phyloP scores from a whole-genome alignment of 2,797 vertebrate genomes.

The Typhlichthys subterraneus region DNA sequence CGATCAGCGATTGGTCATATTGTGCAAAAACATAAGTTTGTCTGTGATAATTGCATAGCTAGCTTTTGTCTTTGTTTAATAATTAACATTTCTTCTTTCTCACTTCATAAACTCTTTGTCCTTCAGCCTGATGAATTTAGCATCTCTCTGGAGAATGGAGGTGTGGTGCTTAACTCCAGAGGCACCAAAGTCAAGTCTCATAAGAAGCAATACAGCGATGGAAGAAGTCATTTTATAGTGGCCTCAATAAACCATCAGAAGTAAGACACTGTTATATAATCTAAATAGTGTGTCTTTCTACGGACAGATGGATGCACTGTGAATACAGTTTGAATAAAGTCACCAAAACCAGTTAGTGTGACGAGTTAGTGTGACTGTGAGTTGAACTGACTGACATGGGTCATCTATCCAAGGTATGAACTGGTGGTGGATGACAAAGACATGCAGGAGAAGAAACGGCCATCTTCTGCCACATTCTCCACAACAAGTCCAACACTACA shows the following conservation, averaged over 20 bases:
- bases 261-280: conserved; percentile 64
- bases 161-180: conserved; percentile 84
- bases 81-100: too few relatives aligned
- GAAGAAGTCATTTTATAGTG: conserved; percentile 87
- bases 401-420: conserved; percentile 78
- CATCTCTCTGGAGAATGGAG: conserved; percentile 89
- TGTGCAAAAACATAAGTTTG: too few relatives aligned
- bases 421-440: conserved; percentile 89
- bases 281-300: not conserved
- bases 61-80: too few relatives aligned
- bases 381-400: not conserved
- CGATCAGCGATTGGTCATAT: too few relatives aligned
- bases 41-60: too few relatives aligned
- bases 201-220: conserved; percentile 87
- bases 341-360: too few relatives aligned
- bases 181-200: conserved; percentile 85
- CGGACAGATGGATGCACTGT: not conserved
- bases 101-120: not conserved
- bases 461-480: conserved; percentile 30
- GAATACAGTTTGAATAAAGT: too few relatives aligned
- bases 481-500: conserved; percentile 53
- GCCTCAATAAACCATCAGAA: conserved; percentile 83
- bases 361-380: not conserved
- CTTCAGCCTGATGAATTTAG: conserved; percentile 88
- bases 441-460: conserved; percentile 76